Conservation (phyloP, 2,888 invertebrate genomes). For the Drosophila sordidapex region DNA sequence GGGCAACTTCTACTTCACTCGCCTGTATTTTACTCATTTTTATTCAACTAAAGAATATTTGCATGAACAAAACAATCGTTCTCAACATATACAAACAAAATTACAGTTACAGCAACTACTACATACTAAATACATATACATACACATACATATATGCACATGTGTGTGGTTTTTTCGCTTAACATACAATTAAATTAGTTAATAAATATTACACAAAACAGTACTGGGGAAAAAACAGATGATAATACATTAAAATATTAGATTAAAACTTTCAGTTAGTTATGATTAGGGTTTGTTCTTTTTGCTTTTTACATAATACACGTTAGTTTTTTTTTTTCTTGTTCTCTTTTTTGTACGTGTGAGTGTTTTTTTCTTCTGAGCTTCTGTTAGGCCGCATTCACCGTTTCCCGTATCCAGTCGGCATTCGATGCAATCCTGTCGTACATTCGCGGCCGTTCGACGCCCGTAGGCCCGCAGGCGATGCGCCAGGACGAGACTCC, state of each 20-base stretch:
- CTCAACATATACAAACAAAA: constrained; percentile 64
- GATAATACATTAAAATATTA: constrained; percentile 44
- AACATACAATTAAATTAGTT: constrained; percentile 71
- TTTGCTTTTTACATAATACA: constrained; percentile 56
- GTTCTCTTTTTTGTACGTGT: not conserved
- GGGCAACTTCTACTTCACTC: not conserved
- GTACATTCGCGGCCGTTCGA: constrained; percentile 92
- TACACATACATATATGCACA: constrained; percentile 11
- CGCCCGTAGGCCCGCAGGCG: constrained; percentile 91
- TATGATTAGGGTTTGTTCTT: constrained; percentile 40
- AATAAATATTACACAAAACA: constrained; percentile 80
- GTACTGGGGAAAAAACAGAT: constrained; percentile 53
- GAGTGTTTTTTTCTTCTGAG: not conserved
- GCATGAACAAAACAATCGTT: constrained; percentile 68
- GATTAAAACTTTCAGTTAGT: constrained; percentile 51
- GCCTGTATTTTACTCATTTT: constrained; percentile 30
- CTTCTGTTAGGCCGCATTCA: constrained; percentile 85
- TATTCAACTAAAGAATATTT: constrained; percentile 55
- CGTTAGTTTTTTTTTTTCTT: constrained; percentile 16
- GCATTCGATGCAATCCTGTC: constrained; percentile 93
- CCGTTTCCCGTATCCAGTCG: constrained; percentile 93
- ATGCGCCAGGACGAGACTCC: constrained; percentile 95
- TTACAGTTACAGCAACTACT: constrained; percentile 49
- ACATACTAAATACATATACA: constrained; percentile 46
- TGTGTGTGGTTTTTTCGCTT: constrained; percentile 11